phyloP scores from a whole-genome alignment of 2,888 invertebrate species.

The Pheosia gnoma region DNA sequence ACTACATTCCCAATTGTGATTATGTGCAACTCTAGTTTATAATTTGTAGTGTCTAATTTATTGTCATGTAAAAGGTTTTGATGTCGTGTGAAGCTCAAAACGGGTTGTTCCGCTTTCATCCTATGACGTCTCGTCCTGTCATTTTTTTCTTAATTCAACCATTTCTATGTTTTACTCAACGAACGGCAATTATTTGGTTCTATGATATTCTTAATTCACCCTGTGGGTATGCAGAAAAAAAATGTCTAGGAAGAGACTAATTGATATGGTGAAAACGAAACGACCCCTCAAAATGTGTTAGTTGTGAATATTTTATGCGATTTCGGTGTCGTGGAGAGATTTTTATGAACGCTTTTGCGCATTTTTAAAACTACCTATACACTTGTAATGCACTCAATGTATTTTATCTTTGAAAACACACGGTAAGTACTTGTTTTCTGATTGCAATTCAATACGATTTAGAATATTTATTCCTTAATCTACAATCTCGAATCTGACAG shows the following conservation, averaged over 20 bases:
- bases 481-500: constrained; percentile 8
- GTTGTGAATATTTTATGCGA: constrained; percentile 66
- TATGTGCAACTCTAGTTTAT: constrained; percentile 23
- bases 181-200: no score
- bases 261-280: no score
- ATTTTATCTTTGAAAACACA: constrained; percentile 28
- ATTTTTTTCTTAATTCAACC: no score
- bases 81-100: constrained; percentile 56
- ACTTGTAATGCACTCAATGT: constrained; percentile 48
- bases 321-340: constrained; percentile 74
- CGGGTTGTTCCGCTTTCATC: no score
- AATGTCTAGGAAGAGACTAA: no score
- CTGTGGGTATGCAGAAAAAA: no score
- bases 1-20: constrained; percentile 22
- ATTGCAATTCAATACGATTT: constrained; percentile 20
- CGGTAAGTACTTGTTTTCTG: constrained; percentile 18
- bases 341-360: constrained; percentile 82
- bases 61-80: constrained; percentile 44
- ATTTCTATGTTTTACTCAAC: no score
- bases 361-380: constrained; percentile 62
- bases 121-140: no score
- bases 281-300: constrained; percentile 53
- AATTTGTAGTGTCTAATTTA: constrained; percentile 28
- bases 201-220: no score
- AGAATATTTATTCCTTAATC: constrained; percentile 10